Percentiles rank a stretch among this genome's conserved stretches.
Conservation (phyloP, 2,797 vertebrate species). For the Argentina silus region DNA sequence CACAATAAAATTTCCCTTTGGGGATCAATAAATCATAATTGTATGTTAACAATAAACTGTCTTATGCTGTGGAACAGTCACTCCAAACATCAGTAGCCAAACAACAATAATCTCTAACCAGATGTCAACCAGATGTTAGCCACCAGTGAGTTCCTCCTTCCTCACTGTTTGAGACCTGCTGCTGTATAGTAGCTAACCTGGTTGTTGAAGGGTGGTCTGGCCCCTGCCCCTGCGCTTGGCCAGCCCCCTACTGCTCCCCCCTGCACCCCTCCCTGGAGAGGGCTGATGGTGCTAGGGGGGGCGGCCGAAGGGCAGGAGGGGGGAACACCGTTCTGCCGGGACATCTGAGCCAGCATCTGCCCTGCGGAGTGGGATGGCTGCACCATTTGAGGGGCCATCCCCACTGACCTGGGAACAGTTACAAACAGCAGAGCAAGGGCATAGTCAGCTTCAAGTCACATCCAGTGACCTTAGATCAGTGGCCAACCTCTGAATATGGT, state of each 20-base stretch:
- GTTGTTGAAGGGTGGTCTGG: conserved; percentile 80
- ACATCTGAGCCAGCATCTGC: conserved; percentile 90
- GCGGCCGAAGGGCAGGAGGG: conserved; percentile 79
- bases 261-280: conserved; percentile 83
- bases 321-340: conserved; percentile 81
- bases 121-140: too few relatives aligned
- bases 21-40: too few relatives aligned
- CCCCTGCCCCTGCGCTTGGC: conserved; percentile 50
- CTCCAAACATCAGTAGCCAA: too few relatives aligned
- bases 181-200: conserved; percentile 75
- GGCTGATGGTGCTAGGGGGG: conserved; percentile 78
- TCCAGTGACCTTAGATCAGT: background rate
- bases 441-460: background rate
- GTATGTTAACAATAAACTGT: too few relatives aligned
- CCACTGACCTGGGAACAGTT: conserved; percentile 74
- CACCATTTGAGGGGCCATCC: conserved; percentile 79
- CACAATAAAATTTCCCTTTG: too few relatives aligned
- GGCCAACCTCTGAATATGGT: too few relatives aligned
- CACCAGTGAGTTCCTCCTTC: background rate
- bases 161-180: too few relatives aligned
- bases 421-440: background rate
- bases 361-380: conserved; percentile 82
- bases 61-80: too few relatives aligned
- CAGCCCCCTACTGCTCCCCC: conserved; percentile 63
- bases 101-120: too few relatives aligned